Base-by-base conservation (phyloP, 2,797 vertebrate species). In the Etheostoma perlongum region DNA sequence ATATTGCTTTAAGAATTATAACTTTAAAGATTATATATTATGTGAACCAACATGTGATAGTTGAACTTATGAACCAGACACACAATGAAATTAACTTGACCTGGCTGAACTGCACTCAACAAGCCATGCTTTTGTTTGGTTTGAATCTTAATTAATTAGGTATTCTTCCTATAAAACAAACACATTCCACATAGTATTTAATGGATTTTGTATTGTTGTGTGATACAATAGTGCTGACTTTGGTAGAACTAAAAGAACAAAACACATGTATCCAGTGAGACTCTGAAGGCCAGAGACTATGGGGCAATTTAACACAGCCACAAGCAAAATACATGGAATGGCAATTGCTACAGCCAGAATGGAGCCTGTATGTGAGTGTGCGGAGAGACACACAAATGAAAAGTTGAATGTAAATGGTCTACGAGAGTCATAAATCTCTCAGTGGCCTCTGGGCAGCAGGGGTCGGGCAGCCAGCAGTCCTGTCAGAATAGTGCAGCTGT, bases 371-470 rank as follows among this genome's bases (percentile, higher is more conserved):
- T 60, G 53, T 6, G n/a, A 67, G 57, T 67, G 69, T 74, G 54
- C 59, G 62, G 21, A 71, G 27, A 69, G 16, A 70, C 25, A 64
- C 84, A 82, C 80, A 84, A 84, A 85, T 79, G 78, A 89, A 89
- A 85, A 25, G 23, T 47, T 82, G 77, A 85, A 90, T 85, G 81
- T 84, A 91, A 91, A 89, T 87, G 82, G 82, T 78, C 83, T 74
- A 85, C 30, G 48, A 81, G 86, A 86, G 80, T 65, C 88, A 85
- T 92, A 91, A 90, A 91, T 93, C 89, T 91, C 61, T 25, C 47
- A 0, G 57, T 40, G 75, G 87, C 90, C 53, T 60, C 82, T 47
- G 83, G 89, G 86, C 84, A 88, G 85, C 81, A 40, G 86, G 70
- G 79, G 76, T 88, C 52, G 6, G 78, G 76, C 72, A 79, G 78